phyloP scores from a whole-genome alignment of 1,140 invertebrate genomes.

The Euwallacea fornicatus region DNA sequence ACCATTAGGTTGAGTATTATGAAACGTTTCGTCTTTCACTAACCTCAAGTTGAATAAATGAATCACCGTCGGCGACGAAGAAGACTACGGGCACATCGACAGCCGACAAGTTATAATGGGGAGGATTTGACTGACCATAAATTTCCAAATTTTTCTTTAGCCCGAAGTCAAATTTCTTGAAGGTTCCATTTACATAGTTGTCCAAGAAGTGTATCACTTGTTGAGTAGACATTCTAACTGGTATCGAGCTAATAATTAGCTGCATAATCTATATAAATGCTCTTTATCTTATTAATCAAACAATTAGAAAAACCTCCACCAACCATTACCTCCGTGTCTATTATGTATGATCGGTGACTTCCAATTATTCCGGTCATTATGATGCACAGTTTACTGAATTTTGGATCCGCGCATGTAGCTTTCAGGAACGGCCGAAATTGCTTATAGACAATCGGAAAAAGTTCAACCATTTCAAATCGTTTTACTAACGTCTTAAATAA shows the following conservation, averaged over 20 bases:
- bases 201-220: constrained; percentile 15
- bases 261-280: not conserved
- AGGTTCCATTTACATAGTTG: not conserved
- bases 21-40: not conserved
- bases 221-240: constrained; percentile 3
- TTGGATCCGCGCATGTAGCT: not conserved
- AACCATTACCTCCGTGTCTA: not conserved
- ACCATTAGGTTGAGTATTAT: not conserved
- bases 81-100: not conserved
- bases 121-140: constrained; percentile 19
- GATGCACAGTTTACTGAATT: not conserved
- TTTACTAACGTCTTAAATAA: not conserved
- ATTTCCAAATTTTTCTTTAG: constrained; percentile 17
- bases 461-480: not conserved
- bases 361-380: not conserved
- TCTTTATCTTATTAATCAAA: not conserved
- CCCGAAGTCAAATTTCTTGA: constrained; percentile 12
- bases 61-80: constrained; percentile 2
- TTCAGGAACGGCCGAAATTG: not conserved
- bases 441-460: not conserved
- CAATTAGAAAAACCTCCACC: constrained; percentile 7
- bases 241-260: not conserved
- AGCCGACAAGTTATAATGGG: constrained; percentile 18
- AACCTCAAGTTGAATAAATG: not conserved
- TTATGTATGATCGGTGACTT: not conserved